phyloP scores from a whole-genome alignment of 2,113 vertebrate genomes.

The Heloderma charlesbogerti region DNA sequence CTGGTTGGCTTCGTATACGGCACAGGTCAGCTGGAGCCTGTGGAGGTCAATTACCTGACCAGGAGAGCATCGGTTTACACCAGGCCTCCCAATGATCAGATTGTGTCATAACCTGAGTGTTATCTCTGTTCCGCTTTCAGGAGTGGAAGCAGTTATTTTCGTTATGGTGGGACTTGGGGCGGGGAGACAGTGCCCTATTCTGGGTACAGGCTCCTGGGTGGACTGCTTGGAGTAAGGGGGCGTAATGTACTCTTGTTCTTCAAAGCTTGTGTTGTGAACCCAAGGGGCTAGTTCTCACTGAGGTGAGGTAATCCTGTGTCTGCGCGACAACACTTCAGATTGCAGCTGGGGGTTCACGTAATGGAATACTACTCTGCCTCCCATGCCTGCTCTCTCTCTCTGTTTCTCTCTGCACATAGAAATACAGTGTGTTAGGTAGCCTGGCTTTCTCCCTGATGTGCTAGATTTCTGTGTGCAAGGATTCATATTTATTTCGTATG shows the following conservation, averaged over 20 bases:
- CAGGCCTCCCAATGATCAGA: neutral
- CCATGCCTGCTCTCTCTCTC: too few relatives aligned
- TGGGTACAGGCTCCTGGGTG: neutral
- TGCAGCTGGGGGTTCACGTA: neutral
- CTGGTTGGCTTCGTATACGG: neutral
- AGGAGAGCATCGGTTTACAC: neutral
- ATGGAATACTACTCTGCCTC: neutral
- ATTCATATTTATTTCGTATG: too few relatives aligned
- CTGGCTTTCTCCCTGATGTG: neutral
- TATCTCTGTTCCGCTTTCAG: neutral
- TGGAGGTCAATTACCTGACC: neutral
- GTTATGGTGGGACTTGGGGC: too few relatives aligned
- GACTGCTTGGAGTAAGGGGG: neutral
- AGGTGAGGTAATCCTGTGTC: too few relatives aligned
- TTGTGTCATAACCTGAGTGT: too few relatives aligned
- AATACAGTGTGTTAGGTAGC: neutral
- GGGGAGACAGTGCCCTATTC: neutral
- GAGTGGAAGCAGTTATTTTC: too few relatives aligned
- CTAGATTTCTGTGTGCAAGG: neutral
- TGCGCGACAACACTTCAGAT: too few relatives aligned
- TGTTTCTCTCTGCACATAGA: neutral
- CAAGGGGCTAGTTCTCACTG: neutral
- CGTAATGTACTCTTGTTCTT: neutral
- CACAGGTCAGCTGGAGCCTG: neutral
- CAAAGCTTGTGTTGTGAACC: neutral